phyloP scores from a whole-genome alignment of 1,140 invertebrate genomes.

The Drosophila baimaii region DNA sequence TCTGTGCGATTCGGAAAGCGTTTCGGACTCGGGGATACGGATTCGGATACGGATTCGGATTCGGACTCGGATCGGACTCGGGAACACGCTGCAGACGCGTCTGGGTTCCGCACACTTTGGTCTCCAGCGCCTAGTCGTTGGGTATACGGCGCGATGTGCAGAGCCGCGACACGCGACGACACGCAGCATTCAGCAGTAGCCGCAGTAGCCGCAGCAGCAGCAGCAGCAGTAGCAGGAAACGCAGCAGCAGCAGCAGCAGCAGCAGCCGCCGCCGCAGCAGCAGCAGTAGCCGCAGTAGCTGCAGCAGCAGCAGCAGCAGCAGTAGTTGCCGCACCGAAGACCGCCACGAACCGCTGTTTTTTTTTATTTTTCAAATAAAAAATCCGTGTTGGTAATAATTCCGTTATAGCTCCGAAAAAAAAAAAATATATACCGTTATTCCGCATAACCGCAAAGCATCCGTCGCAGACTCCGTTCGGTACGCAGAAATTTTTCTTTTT shows the following conservation, averaged over 20 bases:
- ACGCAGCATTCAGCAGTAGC: slow-evolving; percentile 39
- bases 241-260: slow-evolving; percentile 26
- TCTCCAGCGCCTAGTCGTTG: slow-evolving; percentile 84
- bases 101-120: slow-evolving; percentile 54
- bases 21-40: slow-evolving; percentile 27
- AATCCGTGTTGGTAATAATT: slow-evolving; percentile 33
- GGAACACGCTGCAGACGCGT: slow-evolving; percentile 40
- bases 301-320: slow-evolving; percentile 15
- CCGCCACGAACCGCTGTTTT: slow-evolving; percentile 40
- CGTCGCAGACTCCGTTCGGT: slow-evolving; percentile 14
- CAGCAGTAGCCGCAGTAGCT: slow-evolving; percentile 12
- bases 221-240: slow-evolving; percentile 18
- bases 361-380: slow-evolving; percentile 13
- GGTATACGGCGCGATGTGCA: slow-evolving; percentile 84
- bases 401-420: slow-evolving; percentile 3
- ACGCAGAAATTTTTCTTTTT: slow-evolving; percentile 10
- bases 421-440: slow-evolving; percentile 17
- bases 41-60: slow-evolving; percentile 23
- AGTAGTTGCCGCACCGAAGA: slow-evolving; percentile 36
- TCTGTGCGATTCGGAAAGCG: slow-evolving; percentile 37
- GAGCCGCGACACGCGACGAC: slow-evolving; percentile 77
- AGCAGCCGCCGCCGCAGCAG: slow-evolving; percentile 34
- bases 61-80: slow-evolving; percentile 61
- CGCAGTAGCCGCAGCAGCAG: slow-evolving; percentile 39
- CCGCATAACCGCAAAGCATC: slow-evolving; percentile 9